Conservation (phyloP, 1,140 invertebrate genomes). For the Probaryconus sp. region DNA sequence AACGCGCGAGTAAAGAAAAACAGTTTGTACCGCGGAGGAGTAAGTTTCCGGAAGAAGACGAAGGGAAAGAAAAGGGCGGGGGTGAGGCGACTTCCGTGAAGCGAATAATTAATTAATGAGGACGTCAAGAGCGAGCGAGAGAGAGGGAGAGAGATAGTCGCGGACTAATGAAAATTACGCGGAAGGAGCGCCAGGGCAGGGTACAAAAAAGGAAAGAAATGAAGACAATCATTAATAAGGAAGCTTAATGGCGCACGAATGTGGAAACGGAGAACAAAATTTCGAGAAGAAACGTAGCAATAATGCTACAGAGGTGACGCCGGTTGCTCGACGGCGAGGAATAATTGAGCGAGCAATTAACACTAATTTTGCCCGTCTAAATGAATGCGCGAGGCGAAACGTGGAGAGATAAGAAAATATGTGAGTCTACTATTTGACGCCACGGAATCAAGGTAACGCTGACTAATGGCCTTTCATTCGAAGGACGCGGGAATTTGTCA, state of each 20-base stretch:
- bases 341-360: conserved; percentile 62
- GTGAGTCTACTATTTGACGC: conserved; percentile 48
- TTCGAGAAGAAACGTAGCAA: conserved; percentile 57
- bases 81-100: conserved; percentile 35
- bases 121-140: conserved; percentile 8
- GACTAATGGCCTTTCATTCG: conserved; percentile 49
- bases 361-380: conserved; percentile 57
- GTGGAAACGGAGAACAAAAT: conserved; percentile 55
- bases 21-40: conserved; percentile 2
- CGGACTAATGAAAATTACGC: conserved; percentile 57
- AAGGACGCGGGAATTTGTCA: conserved; percentile 35
- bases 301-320: conserved; percentile 53
- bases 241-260: conserved; percentile 58
- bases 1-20: conserved; percentile 47
- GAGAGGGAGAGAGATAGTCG: neutral
- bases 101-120: conserved; percentile 62
- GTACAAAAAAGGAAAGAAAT: conserved; percentile 46
- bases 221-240: conserved; percentile 68
- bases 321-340: conserved; percentile 50
- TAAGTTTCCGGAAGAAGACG: conserved; percentile 23
- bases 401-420: conserved; percentile 55
- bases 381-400: conserved; percentile 48
- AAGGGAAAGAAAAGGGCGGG: conserved; percentile 17
- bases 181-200: neutral
- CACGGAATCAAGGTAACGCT: conserved; percentile 54